Conservation (phyloP, 1,140 invertebrate species). For the Halictus rubicundus region DNA sequence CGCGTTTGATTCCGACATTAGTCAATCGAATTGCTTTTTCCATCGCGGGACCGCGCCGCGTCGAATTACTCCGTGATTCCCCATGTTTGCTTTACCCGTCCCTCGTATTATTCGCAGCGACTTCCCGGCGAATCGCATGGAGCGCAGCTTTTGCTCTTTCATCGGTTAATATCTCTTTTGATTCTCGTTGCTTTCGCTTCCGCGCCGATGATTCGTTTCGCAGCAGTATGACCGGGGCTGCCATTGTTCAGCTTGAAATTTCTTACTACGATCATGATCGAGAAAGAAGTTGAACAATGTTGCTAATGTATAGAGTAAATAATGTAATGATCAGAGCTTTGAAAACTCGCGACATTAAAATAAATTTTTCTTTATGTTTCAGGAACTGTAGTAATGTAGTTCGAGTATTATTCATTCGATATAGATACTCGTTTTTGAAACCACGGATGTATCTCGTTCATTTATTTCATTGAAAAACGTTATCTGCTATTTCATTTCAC, state of each 20-base stretch:
- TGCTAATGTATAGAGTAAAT: too few relatives aligned
- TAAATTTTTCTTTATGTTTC: too few relatives aligned
- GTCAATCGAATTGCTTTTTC: conserved; percentile 17
- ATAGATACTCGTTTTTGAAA: too few relatives aligned
- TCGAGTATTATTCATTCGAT: too few relatives aligned
- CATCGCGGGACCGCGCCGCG: neutral
- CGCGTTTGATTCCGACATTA: conserved; percentile 10
- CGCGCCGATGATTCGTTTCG: neutral
- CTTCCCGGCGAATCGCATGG: neutral
- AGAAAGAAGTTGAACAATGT: too few relatives aligned
- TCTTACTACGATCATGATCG: too few relatives aligned
- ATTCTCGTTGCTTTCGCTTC: neutral
- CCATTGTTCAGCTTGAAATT: too few relatives aligned
- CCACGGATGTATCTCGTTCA: neutral
- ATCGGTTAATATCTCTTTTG: neutral
- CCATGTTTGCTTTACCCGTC: neutral
- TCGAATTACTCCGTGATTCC: neutral
- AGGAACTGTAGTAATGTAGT: too few relatives aligned
- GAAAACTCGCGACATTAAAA: neutral
- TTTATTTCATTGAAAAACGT: neutral
- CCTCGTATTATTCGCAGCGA: neutral
- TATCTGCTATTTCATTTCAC: neutral
- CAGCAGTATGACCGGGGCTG: too few relatives aligned
- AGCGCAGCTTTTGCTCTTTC: neutral
- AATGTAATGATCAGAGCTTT: too few relatives aligned